Evolutionary conservation across 23 tunicate species (phyloP), one percentile per base, ranked within the genome.

Genomic region (Ciona savignyi): DNA sequence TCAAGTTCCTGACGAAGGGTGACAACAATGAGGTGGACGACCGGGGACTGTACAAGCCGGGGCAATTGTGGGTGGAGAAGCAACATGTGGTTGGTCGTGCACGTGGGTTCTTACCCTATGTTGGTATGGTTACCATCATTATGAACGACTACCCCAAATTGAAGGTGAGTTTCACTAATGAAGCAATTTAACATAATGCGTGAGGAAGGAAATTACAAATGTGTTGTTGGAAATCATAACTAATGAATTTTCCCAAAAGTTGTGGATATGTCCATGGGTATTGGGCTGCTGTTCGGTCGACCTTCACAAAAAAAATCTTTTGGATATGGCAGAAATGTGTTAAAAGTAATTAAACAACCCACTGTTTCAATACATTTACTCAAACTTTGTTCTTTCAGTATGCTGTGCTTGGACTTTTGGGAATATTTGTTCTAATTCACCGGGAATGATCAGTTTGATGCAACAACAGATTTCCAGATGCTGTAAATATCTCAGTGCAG

Each of bases 81-180:
- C 33, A 73, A 11, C 94, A 93, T 61, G 86, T 93, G 2, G 98
- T 93, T 11, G 98, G 98, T 2, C 77, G 98, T 1, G 98, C 98
- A 26, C 74, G 94, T 34, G 99, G 95, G 19, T 86, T 94, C 72
- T 85, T 88, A 15, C 99, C 99, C 1, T 94, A 88, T 67, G 90
- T 94, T 23, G 99, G 99, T 30, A 94, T 94, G 79, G 99, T 94
- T 33, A 94, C 99, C 0, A 94, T 94, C 20, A 34, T 94, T 27
- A 94, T 94, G 99, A 94, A 94, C 74, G 99, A 94, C 66, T 94
- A 94, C 79, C 99, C 99, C 33, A 94, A 94, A 35, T 64, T 94
- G 31, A 94, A 94, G 77, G 92, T 77, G 51, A 70, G 62, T 24
- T 2, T 32, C 20, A n/a, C 23, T 66, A 20, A n/a, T 65, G 9